Evolutionary conservation across 1,140 invertebrate species (phyloP).

Genomic region (Zaprionus davidi): DNA sequence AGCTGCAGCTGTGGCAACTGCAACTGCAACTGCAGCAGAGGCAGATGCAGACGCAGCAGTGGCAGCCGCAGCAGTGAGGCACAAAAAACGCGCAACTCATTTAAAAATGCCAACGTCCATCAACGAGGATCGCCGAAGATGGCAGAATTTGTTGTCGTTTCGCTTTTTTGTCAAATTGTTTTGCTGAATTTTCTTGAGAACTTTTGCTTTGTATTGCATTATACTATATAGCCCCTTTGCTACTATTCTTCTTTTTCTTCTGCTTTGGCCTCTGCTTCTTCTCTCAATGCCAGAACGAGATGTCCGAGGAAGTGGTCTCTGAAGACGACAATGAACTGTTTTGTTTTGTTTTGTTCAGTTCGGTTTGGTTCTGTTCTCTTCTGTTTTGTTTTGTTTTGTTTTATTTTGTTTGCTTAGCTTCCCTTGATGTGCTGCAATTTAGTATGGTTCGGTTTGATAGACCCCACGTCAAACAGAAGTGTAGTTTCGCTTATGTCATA

Average conservation of each 20-base stretch:
- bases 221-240: conserved; percentile 57
- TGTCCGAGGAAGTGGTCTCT: conserved; percentile 76
- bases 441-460: neutral
- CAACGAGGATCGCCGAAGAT: conserved; percentile 82
- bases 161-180: conserved; percentile 83
- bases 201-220: conserved; percentile 79
- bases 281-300: conserved; percentile 60
- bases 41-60: conserved; percentile 29
- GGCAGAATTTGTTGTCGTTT: conserved; percentile 82
- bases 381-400: conserved; percentile 49
- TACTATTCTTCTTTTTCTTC: conserved; percentile 20
- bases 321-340: conserved; percentile 79
- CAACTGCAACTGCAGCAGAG: conserved; percentile 38
- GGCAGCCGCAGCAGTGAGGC: conserved; percentile 35
- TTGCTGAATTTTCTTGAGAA: conserved; percentile 83
- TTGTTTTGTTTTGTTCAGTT: conserved; percentile 60
- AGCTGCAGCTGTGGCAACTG: conserved; percentile 66
- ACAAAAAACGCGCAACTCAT: conserved; percentile 81
- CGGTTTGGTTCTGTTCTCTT: conserved; percentile 25
- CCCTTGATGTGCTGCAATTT: conserved; percentile 7
- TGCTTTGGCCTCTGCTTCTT: conserved; percentile 32
- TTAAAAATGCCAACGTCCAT: conserved; percentile 83
- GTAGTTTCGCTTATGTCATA: neutral
- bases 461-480: neutral
- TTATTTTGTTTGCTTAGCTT: conserved; percentile 31